phyloP scores from a whole-genome alignment of 1,140 invertebrate species.

The Sminthurides bifidus region DNA sequence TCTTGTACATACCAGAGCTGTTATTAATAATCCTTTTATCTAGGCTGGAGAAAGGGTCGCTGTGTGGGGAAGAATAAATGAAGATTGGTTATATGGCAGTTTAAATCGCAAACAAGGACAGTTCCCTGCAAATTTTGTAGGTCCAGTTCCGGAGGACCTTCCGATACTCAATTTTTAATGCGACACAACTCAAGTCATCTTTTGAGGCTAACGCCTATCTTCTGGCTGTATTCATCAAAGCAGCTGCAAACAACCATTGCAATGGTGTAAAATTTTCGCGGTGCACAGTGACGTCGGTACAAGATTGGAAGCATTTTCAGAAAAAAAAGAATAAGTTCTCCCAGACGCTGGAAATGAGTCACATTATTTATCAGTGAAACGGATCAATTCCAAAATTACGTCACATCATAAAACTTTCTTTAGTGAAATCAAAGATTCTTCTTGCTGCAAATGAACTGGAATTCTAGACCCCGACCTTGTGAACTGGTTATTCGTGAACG shows the following conservation, averaged over 20 bases:
- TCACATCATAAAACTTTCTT: too few relatives aligned
- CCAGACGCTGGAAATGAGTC: too few relatives aligned
- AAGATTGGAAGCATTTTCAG: not conserved
- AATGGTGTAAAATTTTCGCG: not conserved
- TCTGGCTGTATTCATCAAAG: not conserved
- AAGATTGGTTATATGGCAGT: constrained; percentile 71
- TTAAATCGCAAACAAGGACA: constrained; percentile 51
- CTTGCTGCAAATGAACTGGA: too few relatives aligned
- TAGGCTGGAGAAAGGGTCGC: constrained; percentile 57
- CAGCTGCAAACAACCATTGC: not conserved
- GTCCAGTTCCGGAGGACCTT: constrained; percentile 41
- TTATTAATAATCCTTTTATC: constrained; percentile 32
- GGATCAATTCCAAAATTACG: too few relatives aligned
- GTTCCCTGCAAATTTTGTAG: constrained; percentile 69
- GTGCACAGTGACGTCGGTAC: not conserved
- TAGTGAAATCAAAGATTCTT: too few relatives aligned
- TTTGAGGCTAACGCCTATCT: constrained; percentile 1
- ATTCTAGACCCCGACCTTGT: too few relatives aligned
- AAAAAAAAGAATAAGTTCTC: not conserved
- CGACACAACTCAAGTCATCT: too few relatives aligned
- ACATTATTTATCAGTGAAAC: too few relatives aligned
- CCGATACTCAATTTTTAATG: too few relatives aligned
- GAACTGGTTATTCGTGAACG: too few relatives aligned
- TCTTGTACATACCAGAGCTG: not conserved
- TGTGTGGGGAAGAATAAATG: constrained; percentile 56